A percentile compares a stretch with the other conserved stretches of the same genome.
Evolutionary conservation across 2,797 vertebrate genomes (phyloP).

Genomic region (Ambastaia sidthimunki): DNA sequence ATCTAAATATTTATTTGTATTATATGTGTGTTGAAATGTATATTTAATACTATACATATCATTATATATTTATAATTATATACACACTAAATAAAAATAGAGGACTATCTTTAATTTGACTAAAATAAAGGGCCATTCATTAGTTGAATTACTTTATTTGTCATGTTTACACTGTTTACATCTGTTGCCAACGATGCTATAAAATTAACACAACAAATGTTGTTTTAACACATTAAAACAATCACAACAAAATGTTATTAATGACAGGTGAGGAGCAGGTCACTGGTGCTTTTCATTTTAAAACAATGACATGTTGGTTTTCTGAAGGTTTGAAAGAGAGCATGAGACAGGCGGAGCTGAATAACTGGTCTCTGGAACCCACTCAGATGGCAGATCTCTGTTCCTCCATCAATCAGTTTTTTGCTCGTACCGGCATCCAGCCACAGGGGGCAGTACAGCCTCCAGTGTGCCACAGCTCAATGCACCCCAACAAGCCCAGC

Average conservation of each 20-base stretch:
- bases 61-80: no score
- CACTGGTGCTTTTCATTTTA: background rate
- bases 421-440: slow-evolving; percentile 90
- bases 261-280: slow-evolving; percentile 50
- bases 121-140: slow-evolving; percentile 31
- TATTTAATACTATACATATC: no score
- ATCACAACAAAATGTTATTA: slow-evolving; percentile 73
- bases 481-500: slow-evolving; percentile 87
- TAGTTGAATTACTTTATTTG: slow-evolving; percentile 76
- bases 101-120: slow-evolving; percentile 68
- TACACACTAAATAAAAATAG: background rate
- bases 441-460: slow-evolving; percentile 87
- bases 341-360: slow-evolving; percentile 92
- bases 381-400: slow-evolving; percentile 92
- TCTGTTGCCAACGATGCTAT: slow-evolving; percentile 75
- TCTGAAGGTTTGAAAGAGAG: slow-evolving; percentile 88
- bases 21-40: no score
- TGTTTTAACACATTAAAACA: no score
- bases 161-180: slow-evolving; percentile 74
- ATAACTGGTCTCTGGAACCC: slow-evolving; percentile 93
- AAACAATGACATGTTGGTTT: background rate
- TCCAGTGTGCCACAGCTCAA: slow-evolving; percentile 86
- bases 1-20: no score
- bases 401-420: slow-evolving; percentile 93
- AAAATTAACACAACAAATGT: no score